Evolutionary conservation across 1,140 invertebrate genomes (phyloP), one percentile per base, ranked within the genome.

Genomic region (Brachystomella parvula): DNA sequence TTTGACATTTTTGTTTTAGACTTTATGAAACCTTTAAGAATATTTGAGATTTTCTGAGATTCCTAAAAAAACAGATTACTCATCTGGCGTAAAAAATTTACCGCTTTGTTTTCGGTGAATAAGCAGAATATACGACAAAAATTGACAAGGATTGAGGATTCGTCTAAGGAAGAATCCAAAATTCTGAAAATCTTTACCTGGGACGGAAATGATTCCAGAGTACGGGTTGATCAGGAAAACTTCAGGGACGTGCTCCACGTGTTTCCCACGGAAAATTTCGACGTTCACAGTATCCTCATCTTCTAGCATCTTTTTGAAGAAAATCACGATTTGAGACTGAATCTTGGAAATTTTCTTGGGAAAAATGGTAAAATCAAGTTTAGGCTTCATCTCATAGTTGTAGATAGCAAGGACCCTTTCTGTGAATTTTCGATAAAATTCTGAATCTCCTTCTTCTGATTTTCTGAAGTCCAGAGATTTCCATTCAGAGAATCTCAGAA

Each of bases 401-500:
- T 63, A 67, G 63, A 67, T 62, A 12, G 24, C 12, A 1, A 63
- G 31, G 44, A 67, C 60, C 33, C 63, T 61, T 19, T 67, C 47
- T 1, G 49, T 63, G 58, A 67, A 67, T 44, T 63, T 67, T 58
- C 56, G 53, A 6, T 30, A 56, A 57, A 67, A 67, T 17, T 67
- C 65, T 21, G n/a, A 21, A 44, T 67, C 65, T 1, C 29, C 21
- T 63, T 58, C 56, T 29, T 29, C 29, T 17, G 65, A 49, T 32
- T 60, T 57, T 3, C 57, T 61, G 19, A 67, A 33, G 31, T 67
- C 65, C 3, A 67, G 33, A 15, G 65, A 28, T 26, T 49, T 53
- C 65, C 65, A 67, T 35, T 67, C 49, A 3, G 6, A 15, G 44
- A 63, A 62, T 33, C 47, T 2, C 3, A 53, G 32, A 29, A 67